phyloP scores from a whole-genome alignment of 1,140 invertebrate genomes.

The Zelostemma sp. region DNA sequence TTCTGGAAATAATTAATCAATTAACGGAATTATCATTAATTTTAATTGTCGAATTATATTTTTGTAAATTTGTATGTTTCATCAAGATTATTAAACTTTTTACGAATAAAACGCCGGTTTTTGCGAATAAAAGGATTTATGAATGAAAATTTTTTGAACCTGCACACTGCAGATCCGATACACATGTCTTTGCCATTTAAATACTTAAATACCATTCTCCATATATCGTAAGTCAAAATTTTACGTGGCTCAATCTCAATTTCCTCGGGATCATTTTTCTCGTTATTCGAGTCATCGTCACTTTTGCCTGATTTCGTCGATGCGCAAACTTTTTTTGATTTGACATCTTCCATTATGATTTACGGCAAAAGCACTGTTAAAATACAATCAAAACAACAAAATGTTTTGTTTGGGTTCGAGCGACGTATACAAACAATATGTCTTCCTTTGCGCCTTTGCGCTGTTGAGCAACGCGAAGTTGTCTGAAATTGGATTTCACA shows the following conservation, averaged over 20 bases:
- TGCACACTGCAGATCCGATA: constrained; percentile 56
- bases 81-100: not conserved
- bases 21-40: not conserved
- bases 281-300: not conserved
- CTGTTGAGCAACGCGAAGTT: too few relatives aligned
- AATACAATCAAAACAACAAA: too few relatives aligned
- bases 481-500: not conserved
- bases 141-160: constrained; percentile 24
- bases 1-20: constrained; percentile 14
- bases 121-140: constrained; percentile 2
- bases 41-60: not conserved
- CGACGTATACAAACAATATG: not conserved
- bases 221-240: constrained; percentile 58
- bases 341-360: constrained; percentile 1
- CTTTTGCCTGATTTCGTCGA: constrained; percentile 1
- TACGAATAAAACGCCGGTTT: not conserved
- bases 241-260: not conserved
- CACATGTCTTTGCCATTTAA: constrained; percentile 54
- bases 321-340: not conserved
- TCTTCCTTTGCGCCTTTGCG: not conserved
- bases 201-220: constrained; percentile 59
- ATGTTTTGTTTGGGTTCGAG: not conserved
- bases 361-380: not conserved
- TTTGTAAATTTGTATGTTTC: not conserved
- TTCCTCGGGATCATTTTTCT: constrained; percentile 5